phyloP scores from a whole-genome alignment of 2,888 invertebrate genomes.

The Monoplex corrugatus region DNA sequence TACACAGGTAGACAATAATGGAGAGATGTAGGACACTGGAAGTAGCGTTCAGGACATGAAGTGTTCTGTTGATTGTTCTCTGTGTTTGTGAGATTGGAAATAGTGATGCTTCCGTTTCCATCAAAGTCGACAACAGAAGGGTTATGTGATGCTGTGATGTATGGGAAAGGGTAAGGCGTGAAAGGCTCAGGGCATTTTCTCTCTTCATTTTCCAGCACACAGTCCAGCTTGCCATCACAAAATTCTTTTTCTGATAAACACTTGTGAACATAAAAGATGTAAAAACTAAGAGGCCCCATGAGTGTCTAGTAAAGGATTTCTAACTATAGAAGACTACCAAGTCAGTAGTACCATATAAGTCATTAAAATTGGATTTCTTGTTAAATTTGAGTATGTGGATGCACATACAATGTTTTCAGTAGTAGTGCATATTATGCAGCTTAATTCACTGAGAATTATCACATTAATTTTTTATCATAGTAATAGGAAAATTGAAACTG shows the following conservation, averaged over 20 bases:
- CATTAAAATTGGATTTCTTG: no score
- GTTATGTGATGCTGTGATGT: not conserved
- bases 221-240: not conserved
- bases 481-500: no score
- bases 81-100: not conserved
- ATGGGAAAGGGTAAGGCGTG: not conserved
- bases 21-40: conserved; percentile 17
- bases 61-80: not conserved
- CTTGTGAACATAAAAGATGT: not conserved
- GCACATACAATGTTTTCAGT: no score
- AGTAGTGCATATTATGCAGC: no score
- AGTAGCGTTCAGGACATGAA: conserved; percentile 36
- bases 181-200: not conserved
- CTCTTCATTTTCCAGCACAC: not conserved
- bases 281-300: no score
- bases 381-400: no score
- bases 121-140: not conserved
- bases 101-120: not conserved
- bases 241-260: not conserved
- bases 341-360: no score
- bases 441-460: no score
- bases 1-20: conserved; percentile 38
- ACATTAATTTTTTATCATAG: no score
- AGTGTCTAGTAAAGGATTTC: no score
- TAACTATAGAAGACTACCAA: no score